Percentiles rank a stretch among this genome's conserved stretches.
phyloP scores from a whole-genome alignment of 2,797 vertebrate genomes.

The Staurois parvus region DNA sequence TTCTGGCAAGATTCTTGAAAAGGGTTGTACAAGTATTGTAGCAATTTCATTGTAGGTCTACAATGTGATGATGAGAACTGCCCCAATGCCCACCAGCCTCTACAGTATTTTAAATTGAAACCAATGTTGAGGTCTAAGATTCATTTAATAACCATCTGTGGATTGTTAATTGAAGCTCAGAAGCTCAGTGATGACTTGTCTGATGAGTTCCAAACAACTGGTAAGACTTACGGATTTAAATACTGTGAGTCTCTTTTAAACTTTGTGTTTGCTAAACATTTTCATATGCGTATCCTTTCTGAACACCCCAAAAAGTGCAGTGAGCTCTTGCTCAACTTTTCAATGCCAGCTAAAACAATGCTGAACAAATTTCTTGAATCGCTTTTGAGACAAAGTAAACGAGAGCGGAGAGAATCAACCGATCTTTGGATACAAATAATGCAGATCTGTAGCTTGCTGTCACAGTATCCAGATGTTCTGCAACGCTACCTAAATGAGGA shows the following conservation, averaged over 20 bases:
- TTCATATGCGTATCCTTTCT: slow-evolving; percentile 77
- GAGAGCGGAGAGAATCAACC: slow-evolving; percentile 76
- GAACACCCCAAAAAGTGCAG: slow-evolving; percentile 75
- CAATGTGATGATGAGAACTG: slow-evolving; percentile 72
- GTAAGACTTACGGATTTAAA: slow-evolving; percentile 66
- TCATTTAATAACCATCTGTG: slow-evolving; percentile 73
- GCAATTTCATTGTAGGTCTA: slow-evolving; percentile 74
- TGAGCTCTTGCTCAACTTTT: slow-evolving; percentile 63
- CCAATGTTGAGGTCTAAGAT: slow-evolving; percentile 73
- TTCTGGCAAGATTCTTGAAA: slow-evolving; percentile 60
- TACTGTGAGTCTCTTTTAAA: slow-evolving; percentile 73
- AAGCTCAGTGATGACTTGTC: slow-evolving; percentile 66
- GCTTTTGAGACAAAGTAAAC: slow-evolving; percentile 65
- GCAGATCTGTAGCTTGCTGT: slow-evolving; percentile 74
- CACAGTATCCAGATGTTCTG: slow-evolving; percentile 75
- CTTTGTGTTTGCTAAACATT: slow-evolving; percentile 76
- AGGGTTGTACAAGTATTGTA: slow-evolving; percentile 72
- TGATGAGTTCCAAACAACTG: slow-evolving; percentile 66
- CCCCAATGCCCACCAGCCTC: slow-evolving; percentile 70
- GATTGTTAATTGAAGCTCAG: slow-evolving; percentile 75
- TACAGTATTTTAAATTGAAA: slow-evolving; percentile 71
- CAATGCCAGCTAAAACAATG: slow-evolving; percentile 63
- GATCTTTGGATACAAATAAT: slow-evolving; percentile 78
- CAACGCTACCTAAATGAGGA: slow-evolving; percentile 74
- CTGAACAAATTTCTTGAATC: slow-evolving; percentile 71